phyloP scores from a whole-genome alignment of 2,888 invertebrate genomes.

The Tachina fera region DNA sequence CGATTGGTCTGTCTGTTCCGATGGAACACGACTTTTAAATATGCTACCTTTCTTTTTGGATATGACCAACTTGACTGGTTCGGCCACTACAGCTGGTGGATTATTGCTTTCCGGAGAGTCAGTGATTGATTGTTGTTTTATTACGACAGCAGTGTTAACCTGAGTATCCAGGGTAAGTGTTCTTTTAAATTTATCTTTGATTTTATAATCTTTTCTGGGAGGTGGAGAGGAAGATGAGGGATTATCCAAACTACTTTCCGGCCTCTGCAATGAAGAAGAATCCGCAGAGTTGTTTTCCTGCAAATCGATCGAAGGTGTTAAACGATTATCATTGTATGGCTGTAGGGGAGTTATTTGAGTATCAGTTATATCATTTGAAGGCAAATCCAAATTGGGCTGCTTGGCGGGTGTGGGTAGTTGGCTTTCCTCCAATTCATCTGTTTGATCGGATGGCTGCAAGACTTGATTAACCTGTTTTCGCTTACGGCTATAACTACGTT shows the following conservation, averaged over 20 bases:
- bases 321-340: conserved; percentile 59
- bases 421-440: conserved; percentile 66
- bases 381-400: conserved; percentile 72
- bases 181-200: conserved; percentile 82
- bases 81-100: conserved; percentile 83
- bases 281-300: conserved; percentile 73
- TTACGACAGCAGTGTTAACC: conserved; percentile 74
- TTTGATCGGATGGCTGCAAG: conserved; percentile 72
- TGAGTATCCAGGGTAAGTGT: conserved; percentile 80
- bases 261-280: conserved; percentile 74
- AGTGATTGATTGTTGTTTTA: conserved; percentile 70
- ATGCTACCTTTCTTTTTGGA: conserved; percentile 94
- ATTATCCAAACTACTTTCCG: conserved; percentile 67
- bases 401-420: conserved; percentile 75
- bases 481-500: conserved; percentile 81
- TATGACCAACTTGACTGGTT: conserved; percentile 87
- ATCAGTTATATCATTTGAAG: conserved; percentile 59
- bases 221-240: conserved; percentile 77
- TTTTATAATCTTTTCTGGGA: conserved; percentile 80
- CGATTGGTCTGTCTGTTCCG: conserved; percentile 80
- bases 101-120: conserved; percentile 64
- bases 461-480: conserved; percentile 79
- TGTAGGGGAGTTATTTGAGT: conserved; percentile 70
- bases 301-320: conserved; percentile 71
- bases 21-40: conserved; percentile 90